Evolutionary conservation across 2,113 vertebrate genomes (phyloP).

Genomic region (Anolis sagrei): DNA sequence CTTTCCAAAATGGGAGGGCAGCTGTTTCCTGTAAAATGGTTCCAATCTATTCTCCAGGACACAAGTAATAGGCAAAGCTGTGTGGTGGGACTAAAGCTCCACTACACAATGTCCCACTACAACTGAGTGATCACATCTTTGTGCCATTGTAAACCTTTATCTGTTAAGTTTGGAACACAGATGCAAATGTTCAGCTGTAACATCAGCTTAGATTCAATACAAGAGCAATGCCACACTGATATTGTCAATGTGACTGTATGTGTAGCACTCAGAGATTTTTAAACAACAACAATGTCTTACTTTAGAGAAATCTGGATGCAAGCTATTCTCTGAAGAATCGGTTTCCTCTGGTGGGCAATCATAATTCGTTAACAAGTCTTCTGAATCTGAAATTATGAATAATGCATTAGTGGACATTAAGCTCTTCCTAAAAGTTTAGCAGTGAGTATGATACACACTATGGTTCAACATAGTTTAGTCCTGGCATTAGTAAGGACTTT

Average conservation of each 20-base stretch:
- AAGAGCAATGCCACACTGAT: background rate
- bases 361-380: slow-evolving; percentile 79
- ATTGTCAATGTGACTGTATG: background rate
- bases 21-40: background rate
- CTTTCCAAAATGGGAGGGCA: background rate
- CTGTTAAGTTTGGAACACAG: background rate
- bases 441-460: background rate
- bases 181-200: background rate
- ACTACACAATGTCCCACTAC: background rate
- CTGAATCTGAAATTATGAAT: slow-evolving; percentile 79
- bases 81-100: background rate
- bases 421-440: background rate
- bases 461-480: no score
- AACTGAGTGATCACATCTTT: no score
- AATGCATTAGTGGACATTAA: background rate
- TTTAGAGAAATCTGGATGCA: slow-evolving; percentile 92
- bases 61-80: background rate
- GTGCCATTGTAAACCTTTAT: background rate
- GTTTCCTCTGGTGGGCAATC: slow-evolving; percentile 82
- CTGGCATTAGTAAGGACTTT: background rate
- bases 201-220: background rate
- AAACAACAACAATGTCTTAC: slow-evolving; percentile 69
- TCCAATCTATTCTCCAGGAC: background rate
- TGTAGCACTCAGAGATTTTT: background rate
- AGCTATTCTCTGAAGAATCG: slow-evolving; percentile 85